Conservation (phyloP, 2,113 vertebrate genomes). For the Labeo rohita region DNA sequence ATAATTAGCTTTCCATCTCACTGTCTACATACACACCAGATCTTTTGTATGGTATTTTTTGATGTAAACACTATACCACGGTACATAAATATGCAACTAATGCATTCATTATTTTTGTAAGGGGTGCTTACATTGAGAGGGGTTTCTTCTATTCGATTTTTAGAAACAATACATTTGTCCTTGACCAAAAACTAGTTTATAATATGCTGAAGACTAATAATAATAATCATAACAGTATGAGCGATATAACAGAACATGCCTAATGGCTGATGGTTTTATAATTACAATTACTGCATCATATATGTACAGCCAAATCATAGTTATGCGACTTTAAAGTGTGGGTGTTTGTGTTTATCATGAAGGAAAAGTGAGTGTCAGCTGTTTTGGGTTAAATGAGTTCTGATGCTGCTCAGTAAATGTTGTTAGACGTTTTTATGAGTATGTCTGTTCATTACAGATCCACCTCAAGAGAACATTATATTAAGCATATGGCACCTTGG, state of each 20-base stretch:
- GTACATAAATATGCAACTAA: background rate
- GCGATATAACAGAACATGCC: too few species aligned
- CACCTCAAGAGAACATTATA: slow-evolving; percentile 10
- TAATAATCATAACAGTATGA: background rate
- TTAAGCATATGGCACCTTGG: slow-evolving; percentile 24
- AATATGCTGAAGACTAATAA: background rate
- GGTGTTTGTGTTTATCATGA: background rate
- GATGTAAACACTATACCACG: too few species aligned
- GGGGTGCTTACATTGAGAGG: background rate
- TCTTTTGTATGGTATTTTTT: background rate
- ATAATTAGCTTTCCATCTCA: slow-evolving; percentile 48
- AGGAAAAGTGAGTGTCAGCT: slow-evolving; percentile 9
- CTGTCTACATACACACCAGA: slow-evolving; percentile 15
- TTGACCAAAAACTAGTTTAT: background rate
- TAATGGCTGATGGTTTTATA: too few species aligned
- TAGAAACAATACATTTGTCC: background rate
- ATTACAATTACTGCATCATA: slow-evolving; percentile 12
- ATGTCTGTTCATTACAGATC: slow-evolving; percentile 21
- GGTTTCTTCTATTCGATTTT: background rate
- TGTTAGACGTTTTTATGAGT: slow-evolving; percentile 1
- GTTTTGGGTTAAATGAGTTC: slow-evolving; percentile 16
- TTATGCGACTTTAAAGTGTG: slow-evolving; percentile 2
- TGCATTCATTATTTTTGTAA: background rate
- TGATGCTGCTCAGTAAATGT: slow-evolving; percentile 5
- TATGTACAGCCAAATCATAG: slow-evolving; percentile 6